Percentiles rank a stretch among this genome's conserved stretches.
phyloP scores from a whole-genome alignment of 2,113 vertebrate genomes.

The Sprattus sprattus region DNA sequence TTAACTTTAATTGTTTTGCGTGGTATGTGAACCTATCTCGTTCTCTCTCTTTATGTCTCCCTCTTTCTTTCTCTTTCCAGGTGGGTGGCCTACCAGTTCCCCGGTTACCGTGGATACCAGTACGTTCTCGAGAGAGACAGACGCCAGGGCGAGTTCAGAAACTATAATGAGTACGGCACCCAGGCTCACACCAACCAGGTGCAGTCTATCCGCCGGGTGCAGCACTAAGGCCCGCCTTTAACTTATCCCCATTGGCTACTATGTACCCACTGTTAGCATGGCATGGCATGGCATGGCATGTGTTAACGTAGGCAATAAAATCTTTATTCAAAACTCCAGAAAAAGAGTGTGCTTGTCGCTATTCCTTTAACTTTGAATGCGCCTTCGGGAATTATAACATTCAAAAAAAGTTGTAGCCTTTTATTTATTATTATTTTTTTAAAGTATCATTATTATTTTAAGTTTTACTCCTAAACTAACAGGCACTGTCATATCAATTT shows the following conservation, averaged over 20 bases:
- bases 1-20: neutral
- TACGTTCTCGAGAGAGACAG: slow-evolving; percentile 89
- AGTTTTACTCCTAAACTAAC: slow-evolving; percentile 16
- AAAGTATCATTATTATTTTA: neutral
- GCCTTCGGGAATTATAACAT: neutral
- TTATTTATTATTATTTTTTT: slow-evolving; percentile 7
- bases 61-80: slow-evolving; percentile 57
- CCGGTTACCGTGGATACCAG: slow-evolving; percentile 92
- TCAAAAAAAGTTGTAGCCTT: neutral
- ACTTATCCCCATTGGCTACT: slow-evolving; percentile 42
- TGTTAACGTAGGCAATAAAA: slow-evolving; percentile 71
- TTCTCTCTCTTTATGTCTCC: neutral
- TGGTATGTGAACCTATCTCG: neutral
- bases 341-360: slow-evolving; percentile 53
- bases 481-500: slow-evolving; percentile 3
- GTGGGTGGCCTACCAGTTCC: slow-evolving; percentile 94
- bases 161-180: slow-evolving; percentile 88
- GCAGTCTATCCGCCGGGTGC: slow-evolving; percentile 90
- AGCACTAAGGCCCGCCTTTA: slow-evolving; percentile 75
- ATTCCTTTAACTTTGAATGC: slow-evolving; percentile 51
- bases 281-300: slow-evolving; percentile 59
- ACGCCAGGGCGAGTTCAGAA: slow-evolving; percentile 87
- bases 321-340: slow-evolving; percentile 65
- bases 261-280: slow-evolving; percentile 52
- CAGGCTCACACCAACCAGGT: slow-evolving; percentile 92